Base-by-base conservation (phyloP, 2,113 vertebrate genomes). In the Willisornis vidua region DNA sequence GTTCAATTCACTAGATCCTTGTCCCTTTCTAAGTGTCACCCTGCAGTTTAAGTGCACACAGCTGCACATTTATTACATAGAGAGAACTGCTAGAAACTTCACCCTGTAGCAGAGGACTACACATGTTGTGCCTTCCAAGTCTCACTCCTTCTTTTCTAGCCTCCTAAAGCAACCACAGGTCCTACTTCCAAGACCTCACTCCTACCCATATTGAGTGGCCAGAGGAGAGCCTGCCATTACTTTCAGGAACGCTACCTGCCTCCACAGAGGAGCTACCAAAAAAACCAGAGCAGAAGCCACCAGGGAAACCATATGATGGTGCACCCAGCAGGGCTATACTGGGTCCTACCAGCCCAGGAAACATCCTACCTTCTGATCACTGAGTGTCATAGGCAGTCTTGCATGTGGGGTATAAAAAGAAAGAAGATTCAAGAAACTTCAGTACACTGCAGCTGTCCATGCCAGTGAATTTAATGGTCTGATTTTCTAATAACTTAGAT, bases 401-500 rank as follows among this genome's bases (percentile, higher is more conserved):
- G 29, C 23, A 84, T 79, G 20, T 28, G 13, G 16, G 16, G 1
- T 12, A 75, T 66, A 41, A 82, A 87, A 82, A 39, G 54, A 59
- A 75, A 78, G 41, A 72, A 29, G 10, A 65, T 28, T 46, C 45
- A 63, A 52, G n/a, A 85, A 81, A 52, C 31, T 45, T 37, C 46
- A 52, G 31, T 22, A 26, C 37, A 33, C 51, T 82, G 51, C 62
- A 92, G 29, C 37, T 66, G 52, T 35, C 57, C 67, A 31, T 26
- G n/a, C 22, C 79, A 70, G 58, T 45, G 49, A 33, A 89, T 83
- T 83, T 80, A 77, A n/a, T 31, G 46, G 59, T 49, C 87, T 89
- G 77, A 31, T 48, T 91, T 89, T 96, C 95, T 63, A 96, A 87
- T 76, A 94, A 91, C 59, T 93, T 52, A 52, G 25, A 52, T 26